Conservation (phyloP, 2,113 vertebrate species). For the Pedetes capensis region DNA sequence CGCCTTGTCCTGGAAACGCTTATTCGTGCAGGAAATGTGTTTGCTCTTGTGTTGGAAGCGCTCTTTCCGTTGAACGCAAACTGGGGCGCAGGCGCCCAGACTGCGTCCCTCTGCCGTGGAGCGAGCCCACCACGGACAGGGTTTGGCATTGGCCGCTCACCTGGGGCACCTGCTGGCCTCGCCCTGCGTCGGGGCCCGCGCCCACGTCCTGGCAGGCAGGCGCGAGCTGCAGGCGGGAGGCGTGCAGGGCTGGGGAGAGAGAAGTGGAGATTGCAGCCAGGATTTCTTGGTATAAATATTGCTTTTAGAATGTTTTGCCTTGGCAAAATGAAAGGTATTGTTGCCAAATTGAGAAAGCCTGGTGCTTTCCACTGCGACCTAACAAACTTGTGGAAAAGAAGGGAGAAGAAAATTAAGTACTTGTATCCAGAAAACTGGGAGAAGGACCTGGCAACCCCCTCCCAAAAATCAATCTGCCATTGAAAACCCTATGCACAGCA, state of each 20-base stretch:
- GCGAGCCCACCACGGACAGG: neutral
- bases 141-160: slow-evolving; percentile 18
- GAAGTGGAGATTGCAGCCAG: neutral
- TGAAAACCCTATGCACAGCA: too few relatives aligned
- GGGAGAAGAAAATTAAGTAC: neutral
- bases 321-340: slow-evolving; percentile 50
- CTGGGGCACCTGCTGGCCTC: slow-evolving; percentile 59
- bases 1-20: slow-evolving; percentile 20
- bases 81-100: neutral
- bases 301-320: slow-evolving; percentile 43
- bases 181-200: neutral
- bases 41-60: neutral
- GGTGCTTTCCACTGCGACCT: slow-evolving; percentile 56
- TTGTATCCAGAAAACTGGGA: neutral
- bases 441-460: too few relatives aligned
- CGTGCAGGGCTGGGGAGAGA: neutral
- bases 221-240: too few relatives aligned
- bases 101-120: neutral
- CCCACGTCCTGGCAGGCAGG: neutral
- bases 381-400: slow-evolving; percentile 23
- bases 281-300: neutral
- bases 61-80: neutral
- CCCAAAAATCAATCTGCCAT: too few relatives aligned
- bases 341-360: slow-evolving; percentile 58
- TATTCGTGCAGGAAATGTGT: neutral